Percentiles rank a stretch among this genome's conserved stretches.
Evolutionary conservation across 2,888 invertebrate genomes (phyloP).

Genomic region (Beris chalybata): DNA sequence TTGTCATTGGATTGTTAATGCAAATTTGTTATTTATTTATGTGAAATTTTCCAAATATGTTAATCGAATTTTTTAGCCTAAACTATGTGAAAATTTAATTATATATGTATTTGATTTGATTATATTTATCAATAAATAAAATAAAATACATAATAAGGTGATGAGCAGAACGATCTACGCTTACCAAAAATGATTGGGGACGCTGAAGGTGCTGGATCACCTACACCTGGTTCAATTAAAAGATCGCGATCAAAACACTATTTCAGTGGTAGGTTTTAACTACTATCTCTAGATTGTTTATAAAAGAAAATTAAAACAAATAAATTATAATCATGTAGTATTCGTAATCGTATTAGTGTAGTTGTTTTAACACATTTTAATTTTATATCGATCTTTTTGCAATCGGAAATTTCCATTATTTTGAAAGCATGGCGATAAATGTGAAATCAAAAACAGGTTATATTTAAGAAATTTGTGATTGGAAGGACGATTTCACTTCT

Average conservation of each 20-base stretch:
- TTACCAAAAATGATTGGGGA: constrained; percentile 53
- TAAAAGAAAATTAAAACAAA: background rate
- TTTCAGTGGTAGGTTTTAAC: constrained; percentile 50
- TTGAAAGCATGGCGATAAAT: no score
- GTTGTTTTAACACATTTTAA: no score
- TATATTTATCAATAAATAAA: constrained; percentile 7
- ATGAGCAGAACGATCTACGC: constrained; percentile 48
- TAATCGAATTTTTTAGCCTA: background rate
- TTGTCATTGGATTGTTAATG: no score
- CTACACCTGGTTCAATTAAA: constrained; percentile 49
- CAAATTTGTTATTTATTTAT: no score
- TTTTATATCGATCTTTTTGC: no score
- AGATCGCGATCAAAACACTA: constrained; percentile 54
- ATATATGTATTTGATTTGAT: background rate
- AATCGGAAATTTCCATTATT: no score
- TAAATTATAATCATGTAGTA: no score
- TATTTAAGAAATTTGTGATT: no score
- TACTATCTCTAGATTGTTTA: background rate
- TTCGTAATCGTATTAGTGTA: no score
- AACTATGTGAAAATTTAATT: background rate
- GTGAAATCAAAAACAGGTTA: no score
- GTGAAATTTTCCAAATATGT: no score
- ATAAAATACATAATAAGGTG: constrained; percentile 43
- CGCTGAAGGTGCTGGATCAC: constrained; percentile 48
- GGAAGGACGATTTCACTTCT: no score